phyloP scores from a whole-genome alignment of 2,113 vertebrate species.

The Porphyrio hochstetteri region DNA sequence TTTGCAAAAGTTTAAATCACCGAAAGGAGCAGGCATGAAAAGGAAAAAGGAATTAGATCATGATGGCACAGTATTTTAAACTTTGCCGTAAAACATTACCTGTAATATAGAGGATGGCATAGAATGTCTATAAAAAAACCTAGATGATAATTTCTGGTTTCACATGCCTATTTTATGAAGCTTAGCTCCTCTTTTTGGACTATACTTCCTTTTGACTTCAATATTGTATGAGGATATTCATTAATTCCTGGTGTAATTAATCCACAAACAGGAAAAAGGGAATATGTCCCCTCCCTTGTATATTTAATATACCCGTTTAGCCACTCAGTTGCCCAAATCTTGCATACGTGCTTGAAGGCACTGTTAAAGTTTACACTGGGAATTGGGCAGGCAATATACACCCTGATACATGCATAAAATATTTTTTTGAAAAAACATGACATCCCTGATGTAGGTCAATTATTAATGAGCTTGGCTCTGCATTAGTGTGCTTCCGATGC shows the following conservation, averaged over 20 bases:
- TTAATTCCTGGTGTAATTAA: neutral
- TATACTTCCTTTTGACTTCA: neutral
- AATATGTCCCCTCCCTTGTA: neutral
- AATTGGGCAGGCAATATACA: slow-evolving; percentile 2
- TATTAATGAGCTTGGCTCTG: slow-evolving; percentile 52
- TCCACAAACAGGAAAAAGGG: neutral
- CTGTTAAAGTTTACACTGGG: slow-evolving; percentile 24
- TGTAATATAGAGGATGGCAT: neutral
- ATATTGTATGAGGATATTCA: neutral
- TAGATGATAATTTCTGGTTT: neutral
- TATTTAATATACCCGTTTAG: neutral
- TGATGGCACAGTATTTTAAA: neutral
- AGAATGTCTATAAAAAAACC: neutral
- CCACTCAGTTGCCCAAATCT: neutral
- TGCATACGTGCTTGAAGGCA: neutral
- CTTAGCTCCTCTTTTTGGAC: neutral
- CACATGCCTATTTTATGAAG: neutral
- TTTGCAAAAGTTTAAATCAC: neutral
- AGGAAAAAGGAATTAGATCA: neutral
- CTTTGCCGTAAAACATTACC: neutral
- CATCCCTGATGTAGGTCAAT: slow-evolving; percentile 23
- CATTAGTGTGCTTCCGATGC: slow-evolving; percentile 22
- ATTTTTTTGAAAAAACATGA: slow-evolving; percentile 39
- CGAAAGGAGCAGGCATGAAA: neutral
- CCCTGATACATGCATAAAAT: slow-evolving; percentile 41